Percentiles rank a stretch among this genome's conserved stretches.
phyloP scores from a whole-genome alignment of 2,888 invertebrate species.

The Cheilosia variabilis region DNA sequence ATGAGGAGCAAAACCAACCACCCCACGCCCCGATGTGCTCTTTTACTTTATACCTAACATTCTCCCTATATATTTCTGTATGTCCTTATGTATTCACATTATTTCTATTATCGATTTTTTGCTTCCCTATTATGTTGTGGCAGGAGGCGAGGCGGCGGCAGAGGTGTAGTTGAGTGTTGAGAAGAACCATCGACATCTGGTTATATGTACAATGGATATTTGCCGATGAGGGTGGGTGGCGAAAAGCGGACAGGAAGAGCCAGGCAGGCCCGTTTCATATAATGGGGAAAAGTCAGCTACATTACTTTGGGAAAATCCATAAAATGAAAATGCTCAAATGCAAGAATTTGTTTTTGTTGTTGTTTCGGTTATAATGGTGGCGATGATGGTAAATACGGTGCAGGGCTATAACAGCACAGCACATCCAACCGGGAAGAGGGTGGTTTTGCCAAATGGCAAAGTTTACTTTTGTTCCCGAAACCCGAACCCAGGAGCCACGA shows the following conservation, averaged over 20 bases:
- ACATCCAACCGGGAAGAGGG: conserved; percentile 21
- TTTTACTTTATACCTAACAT: conserved; percentile 1
- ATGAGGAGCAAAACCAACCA: conserved; percentile 37
- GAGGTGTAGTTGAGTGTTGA: conserved; percentile 52
- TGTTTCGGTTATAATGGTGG: conserved; percentile 18
- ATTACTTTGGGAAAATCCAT: conserved; percentile 72
- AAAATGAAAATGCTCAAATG: conserved; percentile 66
- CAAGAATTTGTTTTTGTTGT: conserved; percentile 50
- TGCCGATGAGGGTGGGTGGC: conserved; percentile 28
- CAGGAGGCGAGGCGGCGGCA: not conserved
- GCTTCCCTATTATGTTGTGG: conserved; percentile 47
- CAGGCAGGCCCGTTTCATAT: conserved; percentile 61
- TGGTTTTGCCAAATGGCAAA: conserved; percentile 64
- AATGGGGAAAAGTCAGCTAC: conserved; percentile 72
- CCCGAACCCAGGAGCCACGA: conserved; percentile 35
- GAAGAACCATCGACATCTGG: conserved; percentile 69
- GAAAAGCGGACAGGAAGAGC: not conserved
- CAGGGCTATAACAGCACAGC: not conserved
- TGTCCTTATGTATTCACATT: conserved; percentile 22
- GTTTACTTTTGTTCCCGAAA: conserved; percentile 58
- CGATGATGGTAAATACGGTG: conserved; percentile 15
- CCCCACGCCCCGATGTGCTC: conserved; percentile 42
- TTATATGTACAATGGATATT: conserved; percentile 46
- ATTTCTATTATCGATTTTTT: conserved; percentile 69
- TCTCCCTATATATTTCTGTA: not conserved